Evolutionary conservation across 2,888 invertebrate species (phyloP).

Genomic region (Lottia scabra): DNA sequence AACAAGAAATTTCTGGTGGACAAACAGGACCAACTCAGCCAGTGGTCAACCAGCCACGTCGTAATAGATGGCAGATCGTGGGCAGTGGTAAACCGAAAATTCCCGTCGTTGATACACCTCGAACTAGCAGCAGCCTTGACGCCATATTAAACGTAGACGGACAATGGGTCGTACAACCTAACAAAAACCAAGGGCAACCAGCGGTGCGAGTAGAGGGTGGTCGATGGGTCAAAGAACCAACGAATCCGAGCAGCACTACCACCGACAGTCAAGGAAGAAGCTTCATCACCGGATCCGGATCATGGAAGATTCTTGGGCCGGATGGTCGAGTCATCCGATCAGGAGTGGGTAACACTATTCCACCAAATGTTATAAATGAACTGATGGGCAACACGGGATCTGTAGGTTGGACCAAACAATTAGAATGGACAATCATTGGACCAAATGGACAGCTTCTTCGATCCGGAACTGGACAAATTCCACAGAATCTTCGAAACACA

Average conservation of each 20-base stretch:
- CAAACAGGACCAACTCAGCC: not conserved
- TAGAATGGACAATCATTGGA: conserved; percentile 28
- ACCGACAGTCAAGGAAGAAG: not conserved
- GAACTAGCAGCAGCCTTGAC: not conserved
- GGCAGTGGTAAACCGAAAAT: not conserved
- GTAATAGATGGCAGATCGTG: not conserved
- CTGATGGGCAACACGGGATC: not conserved
- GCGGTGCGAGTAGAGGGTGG: not conserved
- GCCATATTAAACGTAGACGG: not conserved
- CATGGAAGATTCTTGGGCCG: not conserved
- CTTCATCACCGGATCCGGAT: not conserved
- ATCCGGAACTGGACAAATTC: conserved; percentile 27
- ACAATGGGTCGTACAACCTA: not conserved
- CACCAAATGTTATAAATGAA: not conserved
- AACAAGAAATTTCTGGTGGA: not conserved
- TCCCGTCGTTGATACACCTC: too few relatives aligned
- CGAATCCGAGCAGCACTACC: not conserved
- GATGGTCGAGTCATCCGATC: not conserved
- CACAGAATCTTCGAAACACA: conserved; percentile 22
- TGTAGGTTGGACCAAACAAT: conserved; percentile 16
- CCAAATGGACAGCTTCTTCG: conserved; percentile 24
- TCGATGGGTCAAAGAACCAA: not conserved
- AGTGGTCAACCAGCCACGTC: not conserved
- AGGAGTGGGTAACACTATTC: not conserved
- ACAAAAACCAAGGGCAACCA: not conserved